phyloP scores from a whole-genome alignment of 1,140 invertebrate species.

The Dreissena rostriformis region DNA sequence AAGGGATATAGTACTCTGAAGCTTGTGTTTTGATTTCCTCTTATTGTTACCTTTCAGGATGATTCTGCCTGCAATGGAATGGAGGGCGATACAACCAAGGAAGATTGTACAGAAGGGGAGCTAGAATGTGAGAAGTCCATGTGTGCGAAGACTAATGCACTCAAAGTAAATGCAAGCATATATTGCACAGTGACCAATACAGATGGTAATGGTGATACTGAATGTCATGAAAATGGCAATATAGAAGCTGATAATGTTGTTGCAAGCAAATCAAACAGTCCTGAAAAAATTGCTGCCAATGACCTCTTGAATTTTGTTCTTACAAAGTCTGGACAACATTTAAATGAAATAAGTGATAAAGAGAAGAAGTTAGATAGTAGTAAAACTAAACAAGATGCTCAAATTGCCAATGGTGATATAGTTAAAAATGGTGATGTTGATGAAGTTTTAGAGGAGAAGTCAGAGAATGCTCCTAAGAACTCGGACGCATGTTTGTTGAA shows the following conservation, averaged over 20 bases:
- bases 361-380: background rate
- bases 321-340: background rate
- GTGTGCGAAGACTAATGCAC: background rate
- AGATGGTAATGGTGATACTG: background rate
- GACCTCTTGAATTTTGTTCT: background rate
- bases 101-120: background rate
- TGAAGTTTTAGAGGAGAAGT: too few species aligned
- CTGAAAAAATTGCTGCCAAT: background rate
- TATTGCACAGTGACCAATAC: background rate
- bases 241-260: background rate
- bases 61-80: constrained; percentile 9
- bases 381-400: too few species aligned
- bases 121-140: background rate
- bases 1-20: too few species aligned
- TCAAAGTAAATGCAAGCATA: background rate
- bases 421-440: too few species aligned
- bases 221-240: background rate
- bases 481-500: too few species aligned
- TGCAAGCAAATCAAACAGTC: background rate
- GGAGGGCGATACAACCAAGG: background rate
- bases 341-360: background rate
- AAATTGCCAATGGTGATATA: too few species aligned
- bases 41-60: too few species aligned
- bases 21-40: too few species aligned
- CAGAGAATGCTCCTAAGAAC: too few species aligned